Percentiles rank a stretch among this genome's conserved stretches.
phyloP scores from a whole-genome alignment of 1,140 invertebrate genomes.

The Solen grandis region DNA sequence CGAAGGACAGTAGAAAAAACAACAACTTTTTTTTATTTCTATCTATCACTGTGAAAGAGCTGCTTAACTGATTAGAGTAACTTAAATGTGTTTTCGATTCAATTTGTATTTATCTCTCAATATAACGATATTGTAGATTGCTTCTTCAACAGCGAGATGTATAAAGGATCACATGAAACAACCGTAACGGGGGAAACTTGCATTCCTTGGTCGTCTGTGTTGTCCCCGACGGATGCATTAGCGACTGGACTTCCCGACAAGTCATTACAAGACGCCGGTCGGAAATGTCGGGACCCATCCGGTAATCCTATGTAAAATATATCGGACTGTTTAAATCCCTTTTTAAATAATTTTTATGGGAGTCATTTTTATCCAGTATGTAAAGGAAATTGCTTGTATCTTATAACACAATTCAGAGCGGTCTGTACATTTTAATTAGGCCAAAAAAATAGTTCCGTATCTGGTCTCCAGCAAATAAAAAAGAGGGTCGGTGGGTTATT shows the following conservation, averaged over 20 bases:
- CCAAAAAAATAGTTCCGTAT: background rate
- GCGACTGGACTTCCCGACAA: background rate
- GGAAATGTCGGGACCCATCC: background rate
- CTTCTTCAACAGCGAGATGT: background rate
- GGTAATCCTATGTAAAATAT: background rate
- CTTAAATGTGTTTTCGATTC: too few species aligned
- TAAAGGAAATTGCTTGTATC: background rate
- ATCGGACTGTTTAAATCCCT: background rate
- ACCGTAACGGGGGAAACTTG: background rate
- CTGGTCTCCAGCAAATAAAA: too few species aligned
- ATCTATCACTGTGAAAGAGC: too few species aligned
- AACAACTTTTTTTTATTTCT: too few species aligned
- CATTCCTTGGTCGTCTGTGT: background rate
- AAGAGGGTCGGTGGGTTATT: too few species aligned
- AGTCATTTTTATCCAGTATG: too few species aligned
- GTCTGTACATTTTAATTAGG: background rate
- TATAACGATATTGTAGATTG: too few species aligned
- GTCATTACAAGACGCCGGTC: background rate
- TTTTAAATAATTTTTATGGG: too few species aligned
- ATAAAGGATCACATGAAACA: background rate
- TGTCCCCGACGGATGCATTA: background rate
- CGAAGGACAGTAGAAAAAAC: too few species aligned
- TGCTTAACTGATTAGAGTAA: too few species aligned
- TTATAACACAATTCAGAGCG: background rate
- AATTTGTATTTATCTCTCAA: too few species aligned